These are phyloP conservation scores for Synodontis membranacea DNA, from an alignment of 2,113 vertebrate species.

Conservation along the genomic window DNA sequence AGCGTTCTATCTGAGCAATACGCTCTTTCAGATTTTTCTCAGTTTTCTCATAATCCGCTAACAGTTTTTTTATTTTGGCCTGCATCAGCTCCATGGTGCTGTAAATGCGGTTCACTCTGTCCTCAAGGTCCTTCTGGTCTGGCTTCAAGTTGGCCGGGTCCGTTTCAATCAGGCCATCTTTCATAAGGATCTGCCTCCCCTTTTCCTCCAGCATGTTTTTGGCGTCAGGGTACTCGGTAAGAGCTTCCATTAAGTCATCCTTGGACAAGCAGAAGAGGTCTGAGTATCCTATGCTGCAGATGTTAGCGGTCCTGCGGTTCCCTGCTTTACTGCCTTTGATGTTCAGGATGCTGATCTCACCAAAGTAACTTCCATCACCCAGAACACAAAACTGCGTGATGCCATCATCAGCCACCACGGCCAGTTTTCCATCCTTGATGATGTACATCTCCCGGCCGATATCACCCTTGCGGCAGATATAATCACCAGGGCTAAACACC, in stretches of 20 bases:
- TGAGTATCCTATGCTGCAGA: slow-evolving; percentile 93
- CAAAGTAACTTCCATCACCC: slow-evolving; percentile 94
- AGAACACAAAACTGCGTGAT: slow-evolving; percentile 93
- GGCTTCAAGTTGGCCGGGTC: slow-evolving; percentile 82
- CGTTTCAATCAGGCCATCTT: slow-evolving; percentile 88
- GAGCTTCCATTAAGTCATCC: slow-evolving; percentile 95
- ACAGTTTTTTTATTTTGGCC: slow-evolving; percentile 81
- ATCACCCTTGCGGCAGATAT: slow-evolving; percentile 96
- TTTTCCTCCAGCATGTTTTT: slow-evolving; percentile 94
- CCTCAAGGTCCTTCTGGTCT: slow-evolving; percentile 86
- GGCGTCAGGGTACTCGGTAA: slow-evolving; percentile 92
- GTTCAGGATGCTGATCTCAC: slow-evolving; percentile 96
- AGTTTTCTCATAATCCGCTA: slow-evolving; percentile 76
- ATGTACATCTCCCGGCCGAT: slow-evolving; percentile 99
- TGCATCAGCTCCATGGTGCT: slow-evolving; percentile 80
- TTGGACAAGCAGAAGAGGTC: slow-evolving; percentile 96
- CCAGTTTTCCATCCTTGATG: slow-evolving; percentile 95
- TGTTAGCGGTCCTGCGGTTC: slow-evolving; percentile 94
- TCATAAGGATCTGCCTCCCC: slow-evolving; percentile 91
- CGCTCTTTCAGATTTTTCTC: slow-evolving; percentile 80
- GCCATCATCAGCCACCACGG: slow-evolving; percentile 95
- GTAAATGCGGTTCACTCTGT: slow-evolving; percentile 83
- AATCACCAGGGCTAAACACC: slow-evolving; percentile 95
- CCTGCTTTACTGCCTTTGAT: slow-evolving; percentile 98
- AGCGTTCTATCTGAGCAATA: slow-evolving; percentile 78